phyloP scores from a whole-genome alignment of 2,797 vertebrate species.

The Pseudopleuronectes americanus region DNA sequence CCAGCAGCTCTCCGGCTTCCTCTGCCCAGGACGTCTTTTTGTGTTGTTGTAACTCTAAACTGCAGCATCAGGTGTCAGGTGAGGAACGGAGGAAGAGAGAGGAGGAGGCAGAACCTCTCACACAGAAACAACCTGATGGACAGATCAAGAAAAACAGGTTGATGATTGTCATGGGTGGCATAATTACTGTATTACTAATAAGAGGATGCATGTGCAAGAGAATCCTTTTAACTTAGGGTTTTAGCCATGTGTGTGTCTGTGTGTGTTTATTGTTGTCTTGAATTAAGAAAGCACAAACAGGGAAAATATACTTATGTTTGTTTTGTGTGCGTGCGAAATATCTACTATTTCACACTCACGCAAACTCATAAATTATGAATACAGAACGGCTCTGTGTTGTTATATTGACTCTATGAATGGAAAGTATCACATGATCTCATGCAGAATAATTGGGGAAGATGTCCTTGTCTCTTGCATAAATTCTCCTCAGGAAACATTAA shows the following conservation, averaged over 20 bases:
- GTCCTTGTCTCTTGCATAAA: too few species aligned
- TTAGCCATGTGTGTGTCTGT: slow-evolving; percentile 5
- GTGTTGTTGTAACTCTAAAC: slow-evolving; percentile 66
- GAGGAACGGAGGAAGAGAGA: slow-evolving; percentile 26
- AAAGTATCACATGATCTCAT: too few species aligned
- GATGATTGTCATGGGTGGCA: slow-evolving; percentile 7
- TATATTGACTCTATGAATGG: too few species aligned
- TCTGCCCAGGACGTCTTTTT: slow-evolving; percentile 24
- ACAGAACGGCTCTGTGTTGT: too few species aligned
- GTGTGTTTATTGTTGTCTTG: neutral
- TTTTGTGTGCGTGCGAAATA: neutral
- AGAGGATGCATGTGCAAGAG: neutral
- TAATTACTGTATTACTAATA: neutral
- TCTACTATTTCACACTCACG: neutral
- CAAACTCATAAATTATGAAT: too few species aligned
- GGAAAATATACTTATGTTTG: too few species aligned
- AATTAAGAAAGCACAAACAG: too few species aligned
- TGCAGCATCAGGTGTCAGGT: slow-evolving; percentile 59
- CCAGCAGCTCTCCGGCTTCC: slow-evolving; percentile 16
- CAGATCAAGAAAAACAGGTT: neutral
- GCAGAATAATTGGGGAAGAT: too few species aligned
- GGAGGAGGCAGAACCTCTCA: neutral
- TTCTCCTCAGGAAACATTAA: too few species aligned
- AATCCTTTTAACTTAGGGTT: neutral
- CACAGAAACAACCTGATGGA: slow-evolving; percentile 27